Evolutionary conservation across 2,113 vertebrate species (phyloP).

Genomic region (Jaculus jaculus): DNA sequence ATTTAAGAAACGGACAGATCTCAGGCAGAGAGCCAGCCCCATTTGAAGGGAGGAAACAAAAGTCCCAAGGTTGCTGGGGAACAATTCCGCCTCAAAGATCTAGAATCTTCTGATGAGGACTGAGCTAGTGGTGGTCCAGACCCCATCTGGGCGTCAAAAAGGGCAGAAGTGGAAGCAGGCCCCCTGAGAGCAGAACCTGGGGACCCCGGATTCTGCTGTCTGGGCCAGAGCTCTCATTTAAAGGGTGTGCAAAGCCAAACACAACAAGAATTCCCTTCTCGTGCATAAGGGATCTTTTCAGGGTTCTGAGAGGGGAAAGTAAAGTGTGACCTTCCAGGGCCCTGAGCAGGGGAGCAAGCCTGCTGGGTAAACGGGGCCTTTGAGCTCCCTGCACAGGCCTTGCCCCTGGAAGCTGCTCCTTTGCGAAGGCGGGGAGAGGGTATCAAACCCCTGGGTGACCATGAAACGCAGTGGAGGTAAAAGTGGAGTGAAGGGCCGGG

Average conservation of each 20-base stretch:
- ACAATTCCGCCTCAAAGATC: neutral
- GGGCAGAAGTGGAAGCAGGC: neutral
- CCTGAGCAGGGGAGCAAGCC: neutral
- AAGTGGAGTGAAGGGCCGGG: too few species aligned
- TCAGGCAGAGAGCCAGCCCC: neutral
- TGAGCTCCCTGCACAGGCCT: neutral
- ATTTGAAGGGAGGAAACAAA: neutral
- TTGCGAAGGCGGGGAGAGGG: neutral
- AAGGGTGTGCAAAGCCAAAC: constrained; percentile 85
- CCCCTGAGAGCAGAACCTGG: neutral
- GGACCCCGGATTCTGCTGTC: constrained; percentile 1
- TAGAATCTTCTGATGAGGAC: neutral
- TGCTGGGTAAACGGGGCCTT: neutral
- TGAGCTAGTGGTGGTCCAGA: neutral
- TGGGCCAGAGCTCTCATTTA: constrained; percentile 80
- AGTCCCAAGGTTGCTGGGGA: neutral
- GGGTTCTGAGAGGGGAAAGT: constrained; percentile 80
- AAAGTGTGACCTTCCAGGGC: constrained; percentile 45
- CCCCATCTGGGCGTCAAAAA: neutral
- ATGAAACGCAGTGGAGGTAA: neutral
- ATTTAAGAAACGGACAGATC: neutral
- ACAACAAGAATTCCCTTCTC: constrained; percentile 80
- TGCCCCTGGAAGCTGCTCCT: neutral
- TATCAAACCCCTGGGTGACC: neutral
- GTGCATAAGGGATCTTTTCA: constrained; percentile 69